phyloP scores from a whole-genome alignment of 2,113 vertebrate species.

The Struthidea cinerea region DNA sequence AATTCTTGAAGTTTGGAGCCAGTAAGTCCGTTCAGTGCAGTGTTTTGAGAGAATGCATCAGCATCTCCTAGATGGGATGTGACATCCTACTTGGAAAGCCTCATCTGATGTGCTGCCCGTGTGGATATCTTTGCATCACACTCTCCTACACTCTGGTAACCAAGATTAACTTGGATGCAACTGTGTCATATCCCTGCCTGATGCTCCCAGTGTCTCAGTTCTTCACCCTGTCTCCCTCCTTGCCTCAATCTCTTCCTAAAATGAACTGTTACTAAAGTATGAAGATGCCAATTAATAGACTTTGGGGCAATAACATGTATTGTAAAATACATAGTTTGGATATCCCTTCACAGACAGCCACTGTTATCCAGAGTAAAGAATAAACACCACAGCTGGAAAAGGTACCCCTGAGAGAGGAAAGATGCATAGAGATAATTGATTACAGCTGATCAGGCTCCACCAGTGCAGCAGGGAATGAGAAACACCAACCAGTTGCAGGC shows the following conservation, averaged over 20 bases:
- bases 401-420: background rate
- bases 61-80: background rate
- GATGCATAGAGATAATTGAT: background rate
- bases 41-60: background rate
- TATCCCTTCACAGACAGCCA: background rate
- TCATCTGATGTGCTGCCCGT: background rate
- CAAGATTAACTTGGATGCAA: background rate
- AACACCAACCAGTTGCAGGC: background rate
- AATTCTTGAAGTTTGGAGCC: background rate
- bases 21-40: background rate
- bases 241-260: background rate
- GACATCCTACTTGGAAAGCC: background rate
- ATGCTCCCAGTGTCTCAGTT: background rate
- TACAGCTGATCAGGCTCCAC: background rate
- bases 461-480: background rate
- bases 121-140: background rate
- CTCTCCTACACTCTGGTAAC: background rate
- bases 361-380: background rate
- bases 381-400: background rate
- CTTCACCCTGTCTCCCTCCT: background rate
- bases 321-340: background rate
- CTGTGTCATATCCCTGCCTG: background rate
- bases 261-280: background rate
- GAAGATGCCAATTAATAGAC: background rate
- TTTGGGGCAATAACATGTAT: background rate